Evolutionary conservation across 2,888 invertebrate species (phyloP).

Genomic region (Glaucopsyche alexis): DNA sequence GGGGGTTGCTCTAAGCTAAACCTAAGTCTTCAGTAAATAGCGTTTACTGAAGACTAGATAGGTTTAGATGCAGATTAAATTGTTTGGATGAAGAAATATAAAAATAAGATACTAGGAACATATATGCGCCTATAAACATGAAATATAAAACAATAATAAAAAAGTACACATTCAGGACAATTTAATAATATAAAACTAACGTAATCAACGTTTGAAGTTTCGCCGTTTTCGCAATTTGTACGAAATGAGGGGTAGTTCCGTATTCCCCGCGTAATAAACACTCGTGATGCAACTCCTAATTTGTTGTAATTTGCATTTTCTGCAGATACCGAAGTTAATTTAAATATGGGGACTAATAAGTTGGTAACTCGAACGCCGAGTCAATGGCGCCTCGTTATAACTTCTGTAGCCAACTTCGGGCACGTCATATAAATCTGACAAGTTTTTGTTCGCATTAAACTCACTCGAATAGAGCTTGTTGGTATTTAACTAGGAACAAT

Average conservation of each 20-base stretch:
- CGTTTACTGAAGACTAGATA: too few species aligned
- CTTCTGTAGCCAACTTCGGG: conserved; percentile 42
- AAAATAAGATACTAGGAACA: too few species aligned
- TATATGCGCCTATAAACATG: too few species aligned
- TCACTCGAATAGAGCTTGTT: background rate
- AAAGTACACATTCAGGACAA: background rate
- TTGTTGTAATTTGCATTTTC: conserved; percentile 27
- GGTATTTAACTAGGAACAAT: background rate
- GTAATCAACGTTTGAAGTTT: background rate
- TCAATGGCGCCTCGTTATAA: conserved; percentile 55
- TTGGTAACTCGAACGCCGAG: conserved; percentile 53
- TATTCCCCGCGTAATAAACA: background rate
- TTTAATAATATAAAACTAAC: too few species aligned
- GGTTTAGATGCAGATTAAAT: too few species aligned
- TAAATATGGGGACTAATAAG: conserved; percentile 52
- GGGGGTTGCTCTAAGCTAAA: too few species aligned
- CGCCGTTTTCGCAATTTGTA: background rate
- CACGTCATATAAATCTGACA: conserved; percentile 40
- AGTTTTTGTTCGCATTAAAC: conserved; percentile 35
- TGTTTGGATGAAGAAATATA: too few species aligned
- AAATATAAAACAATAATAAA: background rate
- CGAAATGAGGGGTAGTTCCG: background rate
- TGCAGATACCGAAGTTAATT: conserved; percentile 20
- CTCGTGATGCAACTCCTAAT: conserved; percentile 13
- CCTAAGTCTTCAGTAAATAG: too few species aligned